Conservation (phyloP, 1,140 invertebrate genomes). For the Lordiphosa stackelbergi region DNA sequence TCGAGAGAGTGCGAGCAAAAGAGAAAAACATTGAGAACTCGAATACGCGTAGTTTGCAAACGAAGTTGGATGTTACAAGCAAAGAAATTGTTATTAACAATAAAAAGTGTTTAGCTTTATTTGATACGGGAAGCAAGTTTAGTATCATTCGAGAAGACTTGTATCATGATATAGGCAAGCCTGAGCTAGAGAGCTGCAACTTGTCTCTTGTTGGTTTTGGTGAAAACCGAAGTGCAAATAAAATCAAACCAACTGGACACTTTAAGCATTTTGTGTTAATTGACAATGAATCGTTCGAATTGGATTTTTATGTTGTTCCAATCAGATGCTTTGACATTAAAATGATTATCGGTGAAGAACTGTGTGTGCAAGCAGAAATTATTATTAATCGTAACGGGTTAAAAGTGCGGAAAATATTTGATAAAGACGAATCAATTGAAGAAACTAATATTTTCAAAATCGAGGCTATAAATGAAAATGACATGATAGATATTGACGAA, state of each 20-base stretch:
- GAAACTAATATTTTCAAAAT: too few species aligned
- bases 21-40: too few species aligned
- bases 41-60: too few species aligned
- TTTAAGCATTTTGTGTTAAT: conserved; percentile 2
- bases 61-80: too few species aligned
- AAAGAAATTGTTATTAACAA: too few species aligned
- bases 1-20: too few species aligned
- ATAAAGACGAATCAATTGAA: too few species aligned
- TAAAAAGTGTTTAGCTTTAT: conserved; percentile 3
- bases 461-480: too few species aligned
- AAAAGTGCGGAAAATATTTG: too few species aligned
- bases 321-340: conserved; percentile 4
- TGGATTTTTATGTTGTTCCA: conserved; percentile 9
- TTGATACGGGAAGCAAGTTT: conserved; percentile 9
- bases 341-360: not conserved
- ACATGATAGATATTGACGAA: too few species aligned
- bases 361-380: too few species aligned
- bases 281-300: not conserved
- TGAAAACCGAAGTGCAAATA: not conserved
- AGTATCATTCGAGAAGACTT: not conserved
- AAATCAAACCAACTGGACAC: conserved; percentile 4
- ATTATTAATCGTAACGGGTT: too few species aligned
- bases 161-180: not conserved
- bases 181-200: not conserved
- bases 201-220: not conserved